phyloP scores from a whole-genome alignment of 2,797 vertebrate species.

The Melanitta fusca region DNA sequence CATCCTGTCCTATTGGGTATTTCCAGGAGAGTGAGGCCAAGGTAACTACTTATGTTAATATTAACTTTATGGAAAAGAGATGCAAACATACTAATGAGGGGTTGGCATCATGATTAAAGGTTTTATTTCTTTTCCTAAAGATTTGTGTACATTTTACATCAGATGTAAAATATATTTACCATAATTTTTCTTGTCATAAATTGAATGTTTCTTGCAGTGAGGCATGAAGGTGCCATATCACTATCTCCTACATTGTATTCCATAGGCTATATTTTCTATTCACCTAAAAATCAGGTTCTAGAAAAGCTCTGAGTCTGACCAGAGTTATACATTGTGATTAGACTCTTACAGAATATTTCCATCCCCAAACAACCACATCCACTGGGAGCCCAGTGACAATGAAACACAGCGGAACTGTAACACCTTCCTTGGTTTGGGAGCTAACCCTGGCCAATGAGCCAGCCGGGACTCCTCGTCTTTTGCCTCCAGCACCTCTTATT shows the following conservation, averaged over 20 bases:
- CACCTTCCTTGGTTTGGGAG: neutral
- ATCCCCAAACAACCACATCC: neutral
- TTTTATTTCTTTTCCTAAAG: neutral
- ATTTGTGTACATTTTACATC: neutral
- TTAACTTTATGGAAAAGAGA: constrained; percentile 11
- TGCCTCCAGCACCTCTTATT: neutral
- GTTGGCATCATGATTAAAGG: neutral
- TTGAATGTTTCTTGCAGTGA: neutral
- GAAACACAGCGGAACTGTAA: neutral
- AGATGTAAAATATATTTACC: neutral
- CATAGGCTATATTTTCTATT: neutral
- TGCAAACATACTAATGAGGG: neutral
- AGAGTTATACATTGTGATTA: neutral
- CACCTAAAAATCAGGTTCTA: neutral
- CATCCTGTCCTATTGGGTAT: neutral
- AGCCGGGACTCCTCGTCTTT: neutral
- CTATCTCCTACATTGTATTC: neutral
- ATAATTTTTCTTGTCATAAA: neutral
- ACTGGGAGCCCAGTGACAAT: neutral
- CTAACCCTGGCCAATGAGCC: neutral
- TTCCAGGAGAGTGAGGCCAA: constrained; percentile 12
- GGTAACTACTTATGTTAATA: constrained; percentile 10
- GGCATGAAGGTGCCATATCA: neutral
- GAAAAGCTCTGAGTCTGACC: neutral
- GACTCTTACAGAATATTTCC: neutral